phyloP scores from a whole-genome alignment of 1,140 invertebrate genomes.

The Magallana angulata region DNA sequence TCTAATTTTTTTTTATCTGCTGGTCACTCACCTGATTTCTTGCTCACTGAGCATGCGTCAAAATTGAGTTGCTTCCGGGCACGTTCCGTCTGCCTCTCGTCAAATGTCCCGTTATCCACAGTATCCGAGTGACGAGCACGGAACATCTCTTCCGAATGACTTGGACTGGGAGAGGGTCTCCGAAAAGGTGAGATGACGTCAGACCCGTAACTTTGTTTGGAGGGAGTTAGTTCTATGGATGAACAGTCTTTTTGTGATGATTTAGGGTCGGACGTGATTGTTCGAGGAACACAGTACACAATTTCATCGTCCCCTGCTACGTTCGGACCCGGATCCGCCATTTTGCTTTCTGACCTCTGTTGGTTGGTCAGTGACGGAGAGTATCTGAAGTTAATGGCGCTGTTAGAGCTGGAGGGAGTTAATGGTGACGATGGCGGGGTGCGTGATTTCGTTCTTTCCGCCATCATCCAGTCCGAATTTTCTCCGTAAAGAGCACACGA shows the following conservation, averaged over 20 bases:
- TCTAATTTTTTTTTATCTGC: background rate
- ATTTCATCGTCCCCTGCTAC: slow-evolving; percentile 19
- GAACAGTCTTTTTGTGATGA: background rate
- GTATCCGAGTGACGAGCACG: background rate
- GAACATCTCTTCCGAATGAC: background rate
- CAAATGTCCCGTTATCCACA: slow-evolving; percentile 32
- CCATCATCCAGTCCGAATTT: slow-evolving; percentile 47
- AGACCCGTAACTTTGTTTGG: slow-evolving; percentile 29
- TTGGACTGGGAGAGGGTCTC: slow-evolving; percentile 6
- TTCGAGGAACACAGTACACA: slow-evolving; percentile 10
- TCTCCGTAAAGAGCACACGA: slow-evolving; percentile 35
- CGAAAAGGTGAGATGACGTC: slow-evolving; percentile 25
- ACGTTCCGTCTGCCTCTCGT: background rate
- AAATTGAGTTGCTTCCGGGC: background rate
- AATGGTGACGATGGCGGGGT: slow-evolving; percentile 34
- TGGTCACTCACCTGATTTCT: background rate
- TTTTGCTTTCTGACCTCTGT: background rate
- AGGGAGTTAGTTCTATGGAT: slow-evolving; percentile 1
- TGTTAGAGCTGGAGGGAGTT: slow-evolving; percentile 12
- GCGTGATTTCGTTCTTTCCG: slow-evolving; percentile 39
- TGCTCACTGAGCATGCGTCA: slow-evolving; percentile 24
- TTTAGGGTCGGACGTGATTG: background rate
- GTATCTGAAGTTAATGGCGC: background rate
- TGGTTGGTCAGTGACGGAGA: background rate
- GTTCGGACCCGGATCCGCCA: background rate